Base-by-base conservation (phyloP, 2,797 vertebrate genomes). In the Eospalax fontanierii region DNA sequence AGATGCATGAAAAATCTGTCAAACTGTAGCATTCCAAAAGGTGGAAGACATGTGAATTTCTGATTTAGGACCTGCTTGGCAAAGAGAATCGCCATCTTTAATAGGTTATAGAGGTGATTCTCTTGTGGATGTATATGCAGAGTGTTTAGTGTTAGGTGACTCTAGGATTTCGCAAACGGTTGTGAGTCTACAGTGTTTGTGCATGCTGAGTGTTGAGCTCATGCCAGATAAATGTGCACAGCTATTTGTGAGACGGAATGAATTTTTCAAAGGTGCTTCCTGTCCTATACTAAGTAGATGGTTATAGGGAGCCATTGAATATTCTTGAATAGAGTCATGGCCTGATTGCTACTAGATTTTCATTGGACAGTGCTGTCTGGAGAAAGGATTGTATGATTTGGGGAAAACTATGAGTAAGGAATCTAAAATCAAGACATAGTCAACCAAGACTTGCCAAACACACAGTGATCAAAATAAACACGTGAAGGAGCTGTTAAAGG, bases 91-190 rank as follows among this genome's bases (percentile, higher is more conserved):
- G 30, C 11, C 1, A 28, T 91, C 28, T 82, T 93, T 78, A 70
- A 33, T 38, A 68, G 40, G 61, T 24, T 78, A 50, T 1, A 26
- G 89, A 94, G 0, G 4, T 70, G 16, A 57, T 86, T 88, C 22
- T 78, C 6, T 78, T 57, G 2, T 26, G 35, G 16, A 14, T 81
- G 21, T 15, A 35, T 40, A 7, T 79, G 28, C 2, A 8, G 12
- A 22, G 21, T 71, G 46, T 78, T 94, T 93, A 90, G 30, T 66
- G 6, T 88, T 80, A 66, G 24, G 5, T 68, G 85, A 83, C 74
- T 54, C 24, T 63, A n/a, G 38, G 33, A 8, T 50, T 83, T 83
- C 28, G 70, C 28, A 61, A 83, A 83, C 71, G 57, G 21, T 16
- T 63, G 1, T n/a, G 30, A 82, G 10, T 86, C 46, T 89, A 26